Evolutionary conservation across 1,140 invertebrate genomes (phyloP), one percentile per base, ranked within the genome.

Genomic region (Drosophila nigrodunni): DNA sequence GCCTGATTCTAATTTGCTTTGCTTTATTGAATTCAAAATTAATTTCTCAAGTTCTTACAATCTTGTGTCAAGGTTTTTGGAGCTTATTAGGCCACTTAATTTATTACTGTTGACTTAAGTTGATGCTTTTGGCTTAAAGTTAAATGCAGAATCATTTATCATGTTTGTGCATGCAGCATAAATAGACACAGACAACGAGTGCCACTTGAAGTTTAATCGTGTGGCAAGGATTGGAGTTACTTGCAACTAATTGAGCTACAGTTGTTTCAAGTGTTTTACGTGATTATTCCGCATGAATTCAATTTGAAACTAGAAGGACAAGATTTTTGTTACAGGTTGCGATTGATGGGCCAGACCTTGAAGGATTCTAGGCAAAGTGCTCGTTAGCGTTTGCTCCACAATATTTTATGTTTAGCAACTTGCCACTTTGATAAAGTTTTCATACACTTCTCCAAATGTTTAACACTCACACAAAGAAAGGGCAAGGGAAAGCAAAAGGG

Each of bases 401-500:
- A 50, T 2, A 64, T 74, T 64, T 60, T 57, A 59, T 11, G 43
- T 44, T 59, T 44, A 61, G 59, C 55, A 52, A 52, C 71, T 65
- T 61, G 60, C 25, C 61, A 68, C 39, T 78, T 67, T 74, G 10
- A 39, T 50, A 37, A 83, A 83, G 60, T 83, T 83, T 74, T 15
- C 49, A 18, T 43, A 60, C 44, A 55, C 62, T 39, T 67, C 50
- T 34, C 59, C 73, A 54, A 52, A 57, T 76, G 44, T 41, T 58
- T 13, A 39, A 37, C 21, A 60, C 54, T 68, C 65, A 43, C 41
- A 59, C 7, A 13, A 46, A 57, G 41, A 39, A 21, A 44, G 39
- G 3, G 39, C 35, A 35, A 43, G 13, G 55, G 41, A 59, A 8
- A 59, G n/a, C 58, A 11, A 3, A 10, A 15, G 15, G 25, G 44